Percentiles rank a stretch among this genome's conserved stretches.
Evolutionary conservation across 2,888 invertebrate genomes (phyloP).

Genomic region (Cetonia aurata): DNA sequence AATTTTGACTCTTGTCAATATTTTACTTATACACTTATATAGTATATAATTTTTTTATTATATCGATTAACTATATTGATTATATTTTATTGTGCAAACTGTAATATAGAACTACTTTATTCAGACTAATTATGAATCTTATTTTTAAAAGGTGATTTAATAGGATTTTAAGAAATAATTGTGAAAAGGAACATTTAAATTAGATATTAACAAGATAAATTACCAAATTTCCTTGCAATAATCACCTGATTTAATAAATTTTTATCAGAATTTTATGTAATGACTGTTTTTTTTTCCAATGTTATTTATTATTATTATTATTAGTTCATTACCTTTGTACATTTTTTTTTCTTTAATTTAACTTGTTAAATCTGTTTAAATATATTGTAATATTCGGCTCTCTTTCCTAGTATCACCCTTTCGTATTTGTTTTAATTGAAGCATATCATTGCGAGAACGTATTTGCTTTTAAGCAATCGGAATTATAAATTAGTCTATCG

Average conservation of each 20-base stretch:
- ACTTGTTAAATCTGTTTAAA: constrained; percentile 8
- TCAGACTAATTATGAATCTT: too few relatives aligned
- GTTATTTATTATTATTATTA: constrained; percentile 11
- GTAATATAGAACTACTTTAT: too few relatives aligned
- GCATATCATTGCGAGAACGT: constrained; percentile 27
- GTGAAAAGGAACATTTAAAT: too few relatives aligned
- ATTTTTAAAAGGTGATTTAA: too few relatives aligned
- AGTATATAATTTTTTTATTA: background rate
- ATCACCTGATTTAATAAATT: too few relatives aligned
- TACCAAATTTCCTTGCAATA: too few relatives aligned
- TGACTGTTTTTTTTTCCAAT: background rate
- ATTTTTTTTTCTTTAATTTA: constrained; percentile 10
- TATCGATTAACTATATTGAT: background rate
- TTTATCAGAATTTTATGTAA: too few relatives aligned
- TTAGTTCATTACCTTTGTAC: constrained; percentile 5
- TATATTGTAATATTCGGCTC: constrained; percentile 12
- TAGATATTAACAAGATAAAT: too few relatives aligned
- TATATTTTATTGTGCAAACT: too few relatives aligned
- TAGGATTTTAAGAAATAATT: too few relatives aligned
- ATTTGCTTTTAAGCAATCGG: constrained; percentile 7
- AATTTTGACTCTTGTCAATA: constrained; percentile 27
- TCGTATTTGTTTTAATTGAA: constrained; percentile 11
- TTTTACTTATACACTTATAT: constrained; percentile 25
- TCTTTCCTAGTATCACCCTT: background rate
- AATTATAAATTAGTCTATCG: too few relatives aligned